Conservation (phyloP, 2,113 vertebrate species). For the Synodontis membranacea region DNA sequence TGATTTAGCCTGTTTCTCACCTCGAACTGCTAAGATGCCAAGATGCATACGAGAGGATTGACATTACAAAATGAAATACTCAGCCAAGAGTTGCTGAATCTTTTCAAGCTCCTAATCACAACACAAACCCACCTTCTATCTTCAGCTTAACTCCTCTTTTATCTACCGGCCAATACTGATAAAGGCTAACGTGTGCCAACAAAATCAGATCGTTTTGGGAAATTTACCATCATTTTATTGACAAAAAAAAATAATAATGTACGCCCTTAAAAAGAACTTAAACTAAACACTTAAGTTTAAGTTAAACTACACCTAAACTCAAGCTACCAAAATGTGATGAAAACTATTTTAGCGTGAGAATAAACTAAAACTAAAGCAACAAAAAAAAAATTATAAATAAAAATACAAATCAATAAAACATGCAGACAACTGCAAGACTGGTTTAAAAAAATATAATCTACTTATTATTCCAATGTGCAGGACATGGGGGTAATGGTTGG, state of each 20-base stretch:
- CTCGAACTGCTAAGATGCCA: background rate
- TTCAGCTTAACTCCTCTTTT: background rate
- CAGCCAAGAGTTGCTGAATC: background rate
- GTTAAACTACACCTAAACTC: background rate
- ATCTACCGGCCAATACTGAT: background rate
- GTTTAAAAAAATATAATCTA: background rate
- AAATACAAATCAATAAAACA: background rate
- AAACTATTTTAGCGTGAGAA: background rate
- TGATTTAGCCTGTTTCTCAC: conserved; percentile 6
- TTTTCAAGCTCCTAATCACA: background rate
- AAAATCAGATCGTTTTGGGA: no score
- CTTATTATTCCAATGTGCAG: background rate
- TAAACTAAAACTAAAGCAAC: background rate
- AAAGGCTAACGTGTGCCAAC: background rate
- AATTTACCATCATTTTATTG: background rate
- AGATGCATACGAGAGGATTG: background rate
- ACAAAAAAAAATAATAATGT: background rate
- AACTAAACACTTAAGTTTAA: background rate
- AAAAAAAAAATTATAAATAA: no score
- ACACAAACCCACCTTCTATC: background rate
- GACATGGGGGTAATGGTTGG: no score
- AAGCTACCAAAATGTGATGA: background rate
- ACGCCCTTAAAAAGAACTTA: background rate
- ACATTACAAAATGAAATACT: background rate
- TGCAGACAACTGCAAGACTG: background rate